Percentiles rank a stretch among this genome's conserved stretches.
Evolutionary conservation across 2,888 invertebrate genomes (phyloP).

Genomic region (Dascillus cervinus): DNA sequence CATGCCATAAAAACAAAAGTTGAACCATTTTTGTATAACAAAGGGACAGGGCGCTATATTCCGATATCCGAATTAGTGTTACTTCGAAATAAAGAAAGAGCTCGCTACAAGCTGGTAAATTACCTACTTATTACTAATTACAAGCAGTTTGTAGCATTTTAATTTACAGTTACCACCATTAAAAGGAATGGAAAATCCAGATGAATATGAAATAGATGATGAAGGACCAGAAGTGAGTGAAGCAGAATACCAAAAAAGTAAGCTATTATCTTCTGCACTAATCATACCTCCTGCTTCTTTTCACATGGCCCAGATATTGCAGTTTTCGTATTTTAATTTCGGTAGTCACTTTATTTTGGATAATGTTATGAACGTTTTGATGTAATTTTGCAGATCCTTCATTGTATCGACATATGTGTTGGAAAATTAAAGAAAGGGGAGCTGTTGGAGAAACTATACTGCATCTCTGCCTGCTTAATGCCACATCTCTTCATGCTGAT

Average conservation of each 20-base stretch:
- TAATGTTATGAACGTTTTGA: too few relatives aligned
- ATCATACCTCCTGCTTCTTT: too few relatives aligned
- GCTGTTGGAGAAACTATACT: slow-evolving; percentile 94
- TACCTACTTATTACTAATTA: not conserved
- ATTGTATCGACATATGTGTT: slow-evolving; percentile 78
- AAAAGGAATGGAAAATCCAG: slow-evolving; percentile 74
- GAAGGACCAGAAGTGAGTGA: slow-evolving; percentile 58
- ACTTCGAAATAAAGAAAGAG: slow-evolving; percentile 76
- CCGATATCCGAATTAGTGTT: slow-evolving; percentile 85
- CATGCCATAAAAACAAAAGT: slow-evolving; percentile 85
- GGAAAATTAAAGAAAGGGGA: slow-evolving; percentile 86
- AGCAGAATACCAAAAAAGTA: slow-evolving; percentile 44
- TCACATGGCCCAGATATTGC: too few relatives aligned
- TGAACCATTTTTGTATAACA: slow-evolving; percentile 88
- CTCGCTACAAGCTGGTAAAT: slow-evolving; percentile 67
- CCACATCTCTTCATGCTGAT: slow-evolving; percentile 86
- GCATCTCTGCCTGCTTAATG: slow-evolving; percentile 87
- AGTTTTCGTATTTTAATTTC: too few relatives aligned
- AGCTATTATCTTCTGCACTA: too few relatives aligned
- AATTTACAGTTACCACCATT: slow-evolving; percentile 59
- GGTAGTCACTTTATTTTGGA: too few relatives aligned
- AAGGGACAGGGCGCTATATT: slow-evolving; percentile 84
- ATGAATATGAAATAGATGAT: slow-evolving; percentile 75
- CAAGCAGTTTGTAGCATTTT: too few relatives aligned
- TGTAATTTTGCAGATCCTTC: slow-evolving; percentile 48